Conservation (phyloP, 1,140 invertebrate species). For the Cotesia chilonis region DNA sequence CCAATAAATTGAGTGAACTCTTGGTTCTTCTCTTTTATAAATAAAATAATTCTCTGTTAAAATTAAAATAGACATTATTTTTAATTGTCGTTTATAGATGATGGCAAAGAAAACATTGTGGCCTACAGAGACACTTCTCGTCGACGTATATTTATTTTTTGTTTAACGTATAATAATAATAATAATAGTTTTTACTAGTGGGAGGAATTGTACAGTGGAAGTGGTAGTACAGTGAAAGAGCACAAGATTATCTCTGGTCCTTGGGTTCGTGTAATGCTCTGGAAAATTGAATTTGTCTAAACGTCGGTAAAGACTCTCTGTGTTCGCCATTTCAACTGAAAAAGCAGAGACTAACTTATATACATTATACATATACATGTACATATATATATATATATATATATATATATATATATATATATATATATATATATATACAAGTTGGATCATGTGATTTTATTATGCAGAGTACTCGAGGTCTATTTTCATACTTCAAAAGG, state of each 20-base stretch:
- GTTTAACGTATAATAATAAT: neutral
- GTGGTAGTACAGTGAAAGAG: neutral
- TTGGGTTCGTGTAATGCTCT: constrained; percentile 20
- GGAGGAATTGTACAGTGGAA: neutral
- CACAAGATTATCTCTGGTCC: constrained; percentile 16
- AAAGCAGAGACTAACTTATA: neutral
- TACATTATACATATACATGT: too few relatives aligned
- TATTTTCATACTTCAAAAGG: neutral
- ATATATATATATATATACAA: too few relatives aligned
- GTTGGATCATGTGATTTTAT: constrained; percentile 13
- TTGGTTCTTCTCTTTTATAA: too few relatives aligned
- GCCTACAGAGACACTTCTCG: neutral
- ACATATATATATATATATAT: neutral
- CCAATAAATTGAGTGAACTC: neutral
- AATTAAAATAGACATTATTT: too few relatives aligned
- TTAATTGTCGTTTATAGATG: too few relatives aligned
- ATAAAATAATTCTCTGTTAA: too few relatives aligned
- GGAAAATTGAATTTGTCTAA: constrained; percentile 27
- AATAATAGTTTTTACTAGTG: neutral
- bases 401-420: neutral
- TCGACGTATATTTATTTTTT: constrained; percentile 3
- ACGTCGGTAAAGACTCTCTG: constrained; percentile 2
- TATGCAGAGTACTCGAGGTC: constrained; percentile 12
- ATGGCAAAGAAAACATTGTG: too few relatives aligned
- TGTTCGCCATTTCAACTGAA: constrained; percentile 13